Evolutionary conservation across 2,888 invertebrate species (phyloP).

Genomic region (Drosophila prolongata): DNA sequence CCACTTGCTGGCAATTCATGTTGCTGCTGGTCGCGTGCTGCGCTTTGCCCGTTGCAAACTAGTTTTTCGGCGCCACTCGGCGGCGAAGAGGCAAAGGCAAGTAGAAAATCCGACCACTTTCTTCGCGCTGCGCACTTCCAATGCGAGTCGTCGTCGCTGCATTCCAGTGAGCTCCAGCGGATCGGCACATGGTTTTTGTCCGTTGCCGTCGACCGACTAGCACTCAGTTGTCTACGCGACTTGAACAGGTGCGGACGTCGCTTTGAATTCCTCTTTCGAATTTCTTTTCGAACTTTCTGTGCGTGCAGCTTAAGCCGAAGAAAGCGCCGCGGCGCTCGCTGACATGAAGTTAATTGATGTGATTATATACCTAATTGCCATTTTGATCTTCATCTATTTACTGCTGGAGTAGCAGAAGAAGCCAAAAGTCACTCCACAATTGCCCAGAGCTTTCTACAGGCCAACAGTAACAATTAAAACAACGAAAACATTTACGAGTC

Average conservation of each 20-base stretch:
- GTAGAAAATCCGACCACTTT: constrained; percentile 73
- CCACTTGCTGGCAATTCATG: constrained; percentile 38
- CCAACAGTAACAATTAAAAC: constrained; percentile 11
- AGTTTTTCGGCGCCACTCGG: constrained; percentile 42
- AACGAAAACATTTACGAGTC: constrained; percentile 17
- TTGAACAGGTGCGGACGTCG: constrained; percentile 67
- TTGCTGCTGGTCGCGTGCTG: constrained; percentile 66
- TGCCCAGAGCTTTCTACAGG: constrained; percentile 41
- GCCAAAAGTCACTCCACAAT: constrained; percentile 36
- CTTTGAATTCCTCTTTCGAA: constrained; percentile 29
- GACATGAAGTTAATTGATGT: constrained; percentile 83
- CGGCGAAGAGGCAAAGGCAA: constrained; percentile 35
- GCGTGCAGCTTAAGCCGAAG: constrained; percentile 44
- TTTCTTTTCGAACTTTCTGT: constrained; percentile 16
- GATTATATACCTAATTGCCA: constrained; percentile 81
- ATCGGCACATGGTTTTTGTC: constrained; percentile 44
- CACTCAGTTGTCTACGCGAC: constrained; percentile 71
- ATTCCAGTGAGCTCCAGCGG: constrained; percentile 51
- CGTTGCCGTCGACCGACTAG: constrained; percentile 3
- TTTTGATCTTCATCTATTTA: constrained; percentile 81
- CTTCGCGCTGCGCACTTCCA: constrained; percentile 67
- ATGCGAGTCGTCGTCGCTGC: constrained; percentile 24
- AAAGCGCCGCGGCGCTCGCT: constrained; percentile 71
- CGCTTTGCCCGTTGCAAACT: constrained; percentile 46
- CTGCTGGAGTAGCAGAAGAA: constrained; percentile 71